Evolutionary conservation across 1,140 invertebrate species (phyloP), one percentile per base, ranked within the genome.

Genomic region (Drosophila saltans): DNA sequence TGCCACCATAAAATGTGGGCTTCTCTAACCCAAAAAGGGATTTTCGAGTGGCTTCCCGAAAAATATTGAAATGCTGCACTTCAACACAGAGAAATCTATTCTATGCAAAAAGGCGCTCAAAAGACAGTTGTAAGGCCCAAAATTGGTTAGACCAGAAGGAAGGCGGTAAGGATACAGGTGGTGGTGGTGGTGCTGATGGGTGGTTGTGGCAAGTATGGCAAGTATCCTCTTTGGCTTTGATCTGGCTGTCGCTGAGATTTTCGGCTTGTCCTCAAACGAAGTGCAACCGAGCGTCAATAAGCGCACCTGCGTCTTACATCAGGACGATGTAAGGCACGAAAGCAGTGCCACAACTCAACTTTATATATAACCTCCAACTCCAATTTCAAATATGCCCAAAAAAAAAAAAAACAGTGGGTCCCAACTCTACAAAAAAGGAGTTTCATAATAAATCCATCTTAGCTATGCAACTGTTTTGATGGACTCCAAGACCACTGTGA

Each of bases 241-340:
- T 89, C 84, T 88, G 59, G 59, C 68, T 88, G 80, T 69, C 69
- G 74, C 78, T 71, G 73, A 88, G 84, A 88, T 88, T 88, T 88
- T 84, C 74, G 85, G 80, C 77, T 84, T 70, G 77, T 65, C 74
- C 77, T 89, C 84, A 89, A 89, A 88, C 80, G 69, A 88, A 89
- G 57, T 78, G 71, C 84, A 88, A 45, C 72, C 84, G 78, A 89
- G 84, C 84, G 80, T 68, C 77, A 75, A 89, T 89, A 88, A 88
- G 84, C 84, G 85, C 84, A 88, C 84, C 84, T 88, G 84, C 80
- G 84, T 83, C 80, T 81, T 83, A 81, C 84, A 72, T 63, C 77
- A 89, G 80, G 76, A 80, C 78, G 70, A 62, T 59, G 45, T 52
- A 52, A 52, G 21, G 45, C 45, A 52, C 45, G 26, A 52, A 52